Conservation (phyloP, 2,113 vertebrate species). For the Clupea harengus region DNA sequence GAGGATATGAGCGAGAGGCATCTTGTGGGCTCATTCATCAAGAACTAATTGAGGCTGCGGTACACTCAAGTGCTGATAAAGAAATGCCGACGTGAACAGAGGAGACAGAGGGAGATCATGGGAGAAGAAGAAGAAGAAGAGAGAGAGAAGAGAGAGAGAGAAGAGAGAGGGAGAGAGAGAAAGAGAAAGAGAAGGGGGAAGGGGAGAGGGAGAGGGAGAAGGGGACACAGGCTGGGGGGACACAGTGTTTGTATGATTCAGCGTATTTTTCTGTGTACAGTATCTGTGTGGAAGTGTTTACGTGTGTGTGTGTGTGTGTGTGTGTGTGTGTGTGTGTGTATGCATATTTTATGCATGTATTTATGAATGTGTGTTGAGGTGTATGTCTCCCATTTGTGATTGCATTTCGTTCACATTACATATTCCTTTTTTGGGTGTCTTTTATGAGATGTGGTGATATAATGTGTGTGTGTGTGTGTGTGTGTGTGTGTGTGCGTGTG, state of each 20-base stretch:
- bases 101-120: constrained; percentile 61
- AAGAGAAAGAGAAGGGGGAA: neutral
- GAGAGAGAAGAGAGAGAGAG: neutral
- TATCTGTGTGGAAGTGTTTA: constrained; percentile 36
- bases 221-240: neutral
- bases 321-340: neutral
- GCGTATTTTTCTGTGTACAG: too few relatives aligned
- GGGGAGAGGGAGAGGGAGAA: neutral
- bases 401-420: too few relatives aligned
- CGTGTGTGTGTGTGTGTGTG: constrained; percentile 43
- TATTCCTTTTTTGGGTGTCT: too few relatives aligned
- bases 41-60: constrained; percentile 98
- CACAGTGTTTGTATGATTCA: neutral
- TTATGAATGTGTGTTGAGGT: too few relatives aligned
- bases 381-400: too few relatives aligned
- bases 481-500: constrained; percentile 39
- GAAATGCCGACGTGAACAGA: constrained; percentile 81
- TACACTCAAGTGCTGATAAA: constrained; percentile 94
- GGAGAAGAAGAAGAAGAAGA: neutral
- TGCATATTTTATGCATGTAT: too few relatives aligned
- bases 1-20: constrained; percentile 91
- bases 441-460: constrained; percentile 21
- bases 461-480: constrained; percentile 41
- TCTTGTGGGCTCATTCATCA: constrained; percentile 98
- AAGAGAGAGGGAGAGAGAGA: neutral